These are phyloP conservation scores for Automeris io DNA, from an alignment of 2,888 invertebrate genomes.

Conservation along the genomic window DNA sequence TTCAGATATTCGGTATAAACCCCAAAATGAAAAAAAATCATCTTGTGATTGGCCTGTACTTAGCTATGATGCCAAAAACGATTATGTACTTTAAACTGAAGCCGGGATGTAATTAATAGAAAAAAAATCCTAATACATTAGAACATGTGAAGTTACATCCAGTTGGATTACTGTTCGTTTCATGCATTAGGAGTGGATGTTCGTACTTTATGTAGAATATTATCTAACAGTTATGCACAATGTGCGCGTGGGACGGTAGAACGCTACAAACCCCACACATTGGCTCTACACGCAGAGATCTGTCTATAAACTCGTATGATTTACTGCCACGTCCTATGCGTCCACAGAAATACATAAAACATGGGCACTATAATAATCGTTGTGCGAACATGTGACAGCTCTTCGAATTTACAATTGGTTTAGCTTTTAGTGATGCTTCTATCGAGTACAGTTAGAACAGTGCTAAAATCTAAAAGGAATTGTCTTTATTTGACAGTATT, in stretches of 20 bases:
- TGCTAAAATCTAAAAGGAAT: no score
- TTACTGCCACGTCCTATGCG: background rate
- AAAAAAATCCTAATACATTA: no score
- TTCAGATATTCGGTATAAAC: no score
- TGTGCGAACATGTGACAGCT: slow-evolving; percentile 6
- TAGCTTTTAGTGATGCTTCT: no score
- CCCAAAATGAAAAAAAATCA: no score
- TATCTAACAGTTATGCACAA: slow-evolving; percentile 17
- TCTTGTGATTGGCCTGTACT: no score
- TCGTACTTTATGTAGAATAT: slow-evolving; percentile 7
- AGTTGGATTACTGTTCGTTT: background rate
- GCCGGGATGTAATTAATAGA: no score
- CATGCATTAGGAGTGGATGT: background rate
- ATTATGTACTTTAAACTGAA: no score
- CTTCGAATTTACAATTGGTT: background rate
- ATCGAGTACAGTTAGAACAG: no score
- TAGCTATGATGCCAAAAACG: no score
- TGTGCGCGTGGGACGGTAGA: slow-evolving; percentile 7
- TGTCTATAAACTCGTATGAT: slow-evolving; percentile 5
- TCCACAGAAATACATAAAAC: slow-evolving; percentile 2
- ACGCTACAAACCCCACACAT: slow-evolving; percentile 4
- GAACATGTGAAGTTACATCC: no score
- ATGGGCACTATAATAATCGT: slow-evolving; percentile 1
- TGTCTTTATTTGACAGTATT: no score
- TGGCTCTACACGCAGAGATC: background rate